Percentiles rank a stretch among this genome's conserved stretches.
phyloP scores from a whole-genome alignment of 2,113 vertebrate species.

The Hypanus sabinus region DNA sequence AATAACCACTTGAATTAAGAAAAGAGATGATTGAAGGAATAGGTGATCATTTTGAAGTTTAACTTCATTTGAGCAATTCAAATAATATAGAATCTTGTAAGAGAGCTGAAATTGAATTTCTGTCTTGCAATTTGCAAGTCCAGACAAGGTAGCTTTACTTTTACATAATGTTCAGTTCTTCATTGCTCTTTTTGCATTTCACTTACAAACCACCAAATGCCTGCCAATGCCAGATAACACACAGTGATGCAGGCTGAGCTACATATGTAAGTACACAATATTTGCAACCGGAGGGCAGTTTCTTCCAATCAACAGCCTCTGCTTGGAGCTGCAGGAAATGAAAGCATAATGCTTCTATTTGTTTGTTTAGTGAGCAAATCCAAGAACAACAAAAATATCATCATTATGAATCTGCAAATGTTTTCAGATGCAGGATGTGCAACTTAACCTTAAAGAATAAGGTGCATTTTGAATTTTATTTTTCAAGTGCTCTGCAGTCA shows the following conservation, averaged over 20 bases:
- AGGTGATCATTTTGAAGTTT: neutral
- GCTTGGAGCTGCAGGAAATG: neutral
- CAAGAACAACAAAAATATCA: neutral
- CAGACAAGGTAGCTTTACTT: neutral
- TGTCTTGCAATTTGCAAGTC: neutral
- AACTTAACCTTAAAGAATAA: neutral
- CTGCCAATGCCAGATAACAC: neutral
- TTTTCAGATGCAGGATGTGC: neutral
- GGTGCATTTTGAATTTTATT: no score
- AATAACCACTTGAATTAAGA: neutral
- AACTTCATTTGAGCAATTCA: neutral
- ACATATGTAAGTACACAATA: neutral
- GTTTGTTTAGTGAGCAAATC: conserved; percentile 4
- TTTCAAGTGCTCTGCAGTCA: neutral
- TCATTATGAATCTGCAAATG: neutral
- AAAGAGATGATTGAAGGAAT: neutral
- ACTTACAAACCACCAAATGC: neutral
- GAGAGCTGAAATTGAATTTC: neutral
- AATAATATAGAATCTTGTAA: neutral
- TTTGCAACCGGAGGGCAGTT: neutral
- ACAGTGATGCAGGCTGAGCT: neutral
- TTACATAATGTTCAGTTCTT: neutral
- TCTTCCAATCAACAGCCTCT: neutral
- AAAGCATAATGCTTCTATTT: neutral
- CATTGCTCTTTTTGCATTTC: neutral